These are phyloP conservation scores for Rotaria macrura DNA, from an alignment of 2,888 invertebrate genomes.

Conservation along the genomic window DNA sequence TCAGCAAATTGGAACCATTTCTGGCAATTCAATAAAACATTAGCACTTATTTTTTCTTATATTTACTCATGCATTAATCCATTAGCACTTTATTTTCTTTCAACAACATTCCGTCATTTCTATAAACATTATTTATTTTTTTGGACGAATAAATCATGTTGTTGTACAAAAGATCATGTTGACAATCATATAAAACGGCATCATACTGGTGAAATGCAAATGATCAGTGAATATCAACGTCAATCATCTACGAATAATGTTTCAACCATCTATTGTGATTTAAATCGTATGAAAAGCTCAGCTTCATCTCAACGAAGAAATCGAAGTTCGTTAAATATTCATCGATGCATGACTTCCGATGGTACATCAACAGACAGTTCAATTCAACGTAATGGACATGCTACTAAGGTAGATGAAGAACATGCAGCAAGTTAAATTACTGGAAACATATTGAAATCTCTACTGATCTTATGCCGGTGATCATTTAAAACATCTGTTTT, in stretches of 20 bases:
- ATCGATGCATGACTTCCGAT: not conserved
- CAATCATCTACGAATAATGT: not conserved
- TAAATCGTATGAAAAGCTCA: not conserved
- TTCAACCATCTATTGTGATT: not conserved
- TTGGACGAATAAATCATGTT: not conserved
- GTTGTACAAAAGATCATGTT: not conserved
- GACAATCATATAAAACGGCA: not conserved
- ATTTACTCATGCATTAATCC: slow-evolving; percentile 15
- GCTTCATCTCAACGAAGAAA: not conserved
- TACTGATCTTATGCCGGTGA: not conserved
- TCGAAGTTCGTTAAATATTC: not conserved
- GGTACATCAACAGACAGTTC: not conserved
- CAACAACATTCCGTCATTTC: slow-evolving; percentile 11
- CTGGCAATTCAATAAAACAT: slow-evolving; percentile 21
- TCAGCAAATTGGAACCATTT: not conserved
- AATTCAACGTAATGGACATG: not conserved
- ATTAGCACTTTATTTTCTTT: slow-evolving; percentile 19
- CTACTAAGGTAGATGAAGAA: not conserved
- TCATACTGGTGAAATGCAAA: not conserved
- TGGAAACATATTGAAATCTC: not conserved
- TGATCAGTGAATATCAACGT: not conserved
- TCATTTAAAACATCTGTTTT: not conserved
- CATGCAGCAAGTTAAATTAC: not conserved
- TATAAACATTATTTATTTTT: slow-evolving; percentile 12
- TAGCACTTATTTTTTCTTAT: slow-evolving; percentile 16